Base-by-base conservation (phyloP, 2,888 invertebrate genomes). In the Nysson spinosus region DNA sequence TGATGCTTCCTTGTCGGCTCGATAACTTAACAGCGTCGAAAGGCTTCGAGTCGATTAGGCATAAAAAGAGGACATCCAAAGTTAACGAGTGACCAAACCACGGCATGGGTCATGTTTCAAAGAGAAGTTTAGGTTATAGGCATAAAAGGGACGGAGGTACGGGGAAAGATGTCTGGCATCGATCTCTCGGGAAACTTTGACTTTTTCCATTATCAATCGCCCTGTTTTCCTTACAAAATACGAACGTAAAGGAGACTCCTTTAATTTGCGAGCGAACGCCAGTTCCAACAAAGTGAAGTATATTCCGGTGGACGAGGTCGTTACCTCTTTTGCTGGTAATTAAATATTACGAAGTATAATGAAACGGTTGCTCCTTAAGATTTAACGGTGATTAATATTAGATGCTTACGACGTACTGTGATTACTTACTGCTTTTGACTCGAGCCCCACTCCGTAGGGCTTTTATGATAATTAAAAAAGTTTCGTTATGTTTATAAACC, bases 31-130 rank as follows among this genome's bases (percentile, higher is more conserved):
- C 64, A 35, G 55, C 44, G 64, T 24, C 54, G 61, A 39, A 54
- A 51, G 51, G 66, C 64, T 64, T 69, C 56, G 61, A 62, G 63
- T 72, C 67, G 76, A 75, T 75, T 76, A 72, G 73, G 67, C 67
- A 73, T 70, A 70, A 75, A n/a, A 75, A 62, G 75, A 76, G 67
- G 60, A 67, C 64, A 60, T 66, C 62, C 69, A 42, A 65, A 72
- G 64, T 75, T 75, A 72, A 75, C 67, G 76, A 72, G 76, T 56
- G 65, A 54, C 51, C 55, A 51, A 49, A 49, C 43, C 51, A 43
- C 47, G 52, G 66, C 39, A 30, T 30, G 17, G 9, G 12, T 32
- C 34, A 11, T n/a, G 49, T 74, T 72, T 69, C 61, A 69, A 75
- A 75, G 69, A 39, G 66, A 69, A 66, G 50, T 65, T 66, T 66